phyloP scores from a whole-genome alignment of 2,113 vertebrate genomes.

The Rutilus rutilus region DNA sequence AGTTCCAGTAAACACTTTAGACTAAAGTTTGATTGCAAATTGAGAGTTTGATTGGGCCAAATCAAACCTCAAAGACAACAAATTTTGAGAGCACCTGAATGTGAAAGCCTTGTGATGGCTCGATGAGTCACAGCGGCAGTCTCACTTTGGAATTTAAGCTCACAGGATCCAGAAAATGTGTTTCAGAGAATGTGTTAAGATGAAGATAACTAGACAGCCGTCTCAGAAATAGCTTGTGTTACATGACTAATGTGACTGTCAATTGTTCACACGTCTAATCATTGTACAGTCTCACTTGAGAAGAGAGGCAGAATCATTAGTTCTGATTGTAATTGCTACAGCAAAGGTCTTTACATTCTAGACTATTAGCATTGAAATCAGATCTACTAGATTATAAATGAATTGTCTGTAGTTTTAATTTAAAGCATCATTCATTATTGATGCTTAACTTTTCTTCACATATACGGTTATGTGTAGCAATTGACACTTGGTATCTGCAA shows the following conservation, averaged over 20 bases:
- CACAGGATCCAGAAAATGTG: not conserved
- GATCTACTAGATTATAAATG: not conserved
- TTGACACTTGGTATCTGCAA: too few relatives aligned
- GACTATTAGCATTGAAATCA: not conserved
- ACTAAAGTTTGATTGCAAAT: slow-evolving; percentile 12
- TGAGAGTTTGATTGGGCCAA: not conserved
- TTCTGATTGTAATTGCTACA: too few relatives aligned
- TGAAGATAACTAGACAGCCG: not conserved
- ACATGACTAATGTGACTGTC: not conserved
- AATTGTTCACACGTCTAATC: not conserved
- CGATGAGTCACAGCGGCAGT: not conserved
- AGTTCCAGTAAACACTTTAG: slow-evolving; percentile 7
- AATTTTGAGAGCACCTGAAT: not conserved
- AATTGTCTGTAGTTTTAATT: not conserved
- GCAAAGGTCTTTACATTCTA: not conserved
- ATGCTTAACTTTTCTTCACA: not conserved
- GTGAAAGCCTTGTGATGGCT: slow-evolving; percentile 20
- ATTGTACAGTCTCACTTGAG: not conserved
- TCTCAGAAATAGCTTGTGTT: not conserved
- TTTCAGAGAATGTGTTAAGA: not conserved
- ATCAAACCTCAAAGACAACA: not conserved
- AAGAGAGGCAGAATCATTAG: not conserved
- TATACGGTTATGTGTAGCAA: not conserved
- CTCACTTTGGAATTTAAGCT: slow-evolving; percentile 9
- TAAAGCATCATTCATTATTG: not conserved